Conservation (phyloP, 2,888 invertebrate species). For the Drosophila histrio region DNA sequence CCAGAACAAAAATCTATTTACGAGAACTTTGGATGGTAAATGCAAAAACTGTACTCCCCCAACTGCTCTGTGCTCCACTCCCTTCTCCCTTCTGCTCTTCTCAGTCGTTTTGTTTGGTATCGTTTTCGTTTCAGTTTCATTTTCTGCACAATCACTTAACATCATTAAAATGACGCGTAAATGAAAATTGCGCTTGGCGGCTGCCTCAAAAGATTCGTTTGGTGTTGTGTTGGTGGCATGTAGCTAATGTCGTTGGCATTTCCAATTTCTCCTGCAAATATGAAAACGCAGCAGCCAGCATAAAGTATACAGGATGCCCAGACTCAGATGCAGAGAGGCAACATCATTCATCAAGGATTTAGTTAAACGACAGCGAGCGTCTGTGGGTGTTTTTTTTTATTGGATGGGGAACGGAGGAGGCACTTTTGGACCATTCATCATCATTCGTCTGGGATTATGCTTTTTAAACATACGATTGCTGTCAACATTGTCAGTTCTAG, state of each 20-base stretch:
- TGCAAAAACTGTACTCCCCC: constrained; percentile 58
- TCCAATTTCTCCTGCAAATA: constrained; percentile 67
- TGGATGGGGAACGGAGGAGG: neutral
- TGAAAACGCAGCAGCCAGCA: constrained; percentile 54
- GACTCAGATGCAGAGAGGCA: constrained; percentile 23
- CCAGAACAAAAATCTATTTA: constrained; percentile 67
- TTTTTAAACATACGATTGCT: constrained; percentile 82
- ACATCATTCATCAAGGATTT: constrained; percentile 80
- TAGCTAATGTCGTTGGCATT: constrained; percentile 70
- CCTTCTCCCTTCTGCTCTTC: neutral
- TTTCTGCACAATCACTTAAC: constrained; percentile 80
- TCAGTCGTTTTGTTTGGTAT: neutral
- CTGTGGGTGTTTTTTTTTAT: constrained; percentile 29
- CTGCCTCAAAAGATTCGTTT: constrained; percentile 47
- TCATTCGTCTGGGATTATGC: constrained; percentile 82
- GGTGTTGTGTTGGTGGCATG: constrained; percentile 42
- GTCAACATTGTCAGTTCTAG: constrained; percentile 75
- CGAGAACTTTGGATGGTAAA: constrained; percentile 65
- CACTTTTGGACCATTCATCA: constrained; percentile 72
- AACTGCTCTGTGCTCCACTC: neutral
- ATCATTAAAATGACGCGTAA: constrained; percentile 79
- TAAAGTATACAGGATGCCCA: neutral
- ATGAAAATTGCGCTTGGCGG: constrained; percentile 71
- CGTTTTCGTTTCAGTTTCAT: constrained; percentile 53
- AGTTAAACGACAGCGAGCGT: constrained; percentile 75